Conservation (phyloP, 2,113 vertebrate genomes). For the Megalops atlanticus region DNA sequence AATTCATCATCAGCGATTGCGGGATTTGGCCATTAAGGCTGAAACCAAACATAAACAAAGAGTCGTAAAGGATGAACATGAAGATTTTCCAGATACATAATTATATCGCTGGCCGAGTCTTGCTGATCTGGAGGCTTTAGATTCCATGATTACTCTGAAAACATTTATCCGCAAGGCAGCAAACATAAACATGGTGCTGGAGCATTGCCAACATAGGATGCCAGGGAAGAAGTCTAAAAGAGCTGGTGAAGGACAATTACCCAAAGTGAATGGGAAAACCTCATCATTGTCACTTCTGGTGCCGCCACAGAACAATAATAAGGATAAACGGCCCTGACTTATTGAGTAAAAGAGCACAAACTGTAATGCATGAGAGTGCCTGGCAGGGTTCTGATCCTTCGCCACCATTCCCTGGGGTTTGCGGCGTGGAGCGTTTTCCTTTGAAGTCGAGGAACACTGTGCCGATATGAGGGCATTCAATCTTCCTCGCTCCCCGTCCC, state of each 20-base stretch:
- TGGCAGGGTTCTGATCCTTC: neutral
- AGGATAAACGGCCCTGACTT: neutral
- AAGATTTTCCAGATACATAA: neutral
- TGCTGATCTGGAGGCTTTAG: no score
- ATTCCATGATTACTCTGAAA: no score
- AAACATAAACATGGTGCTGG: neutral
- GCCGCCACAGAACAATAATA: neutral
- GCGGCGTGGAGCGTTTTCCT: neutral
- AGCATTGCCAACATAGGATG: neutral
- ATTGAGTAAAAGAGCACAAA: neutral
- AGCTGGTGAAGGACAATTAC: neutral
- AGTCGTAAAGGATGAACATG: neutral
- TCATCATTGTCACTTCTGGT: neutral
- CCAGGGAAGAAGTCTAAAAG: neutral
- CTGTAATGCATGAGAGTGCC: neutral
- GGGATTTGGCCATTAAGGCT: neutral
- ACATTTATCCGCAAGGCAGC: neutral
- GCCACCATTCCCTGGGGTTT: neutral
- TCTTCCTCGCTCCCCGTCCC: constrained; percentile 30
- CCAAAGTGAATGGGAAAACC: neutral
- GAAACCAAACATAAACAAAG: neutral
- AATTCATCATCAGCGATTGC: neutral
- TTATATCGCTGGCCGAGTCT: no score
- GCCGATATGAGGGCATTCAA: constrained; percentile 37
- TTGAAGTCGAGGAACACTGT: constrained; percentile 26